Evolutionary conservation across 1,140 invertebrate species (phyloP).

Genomic region (Zaprionus davidi): DNA sequence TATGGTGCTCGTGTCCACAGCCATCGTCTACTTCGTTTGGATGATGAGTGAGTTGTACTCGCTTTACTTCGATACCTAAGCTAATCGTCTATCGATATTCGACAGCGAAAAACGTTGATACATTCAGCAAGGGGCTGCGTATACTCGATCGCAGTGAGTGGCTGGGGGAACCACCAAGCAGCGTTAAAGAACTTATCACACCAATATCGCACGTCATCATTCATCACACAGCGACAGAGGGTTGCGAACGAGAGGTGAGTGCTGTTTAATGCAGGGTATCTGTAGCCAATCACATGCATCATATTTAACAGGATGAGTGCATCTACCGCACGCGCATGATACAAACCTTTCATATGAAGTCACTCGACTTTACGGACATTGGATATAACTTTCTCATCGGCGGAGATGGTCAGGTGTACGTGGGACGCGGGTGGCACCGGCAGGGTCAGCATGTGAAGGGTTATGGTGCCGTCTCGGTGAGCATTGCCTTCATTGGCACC

Average conservation of each 20-base stretch:
- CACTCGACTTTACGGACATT: conserved; percentile 86
- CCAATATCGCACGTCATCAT: conserved; percentile 86
- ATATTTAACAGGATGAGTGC: conserved; percentile 68
- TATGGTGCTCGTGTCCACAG: conserved; percentile 49
- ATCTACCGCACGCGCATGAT: conserved; percentile 84
- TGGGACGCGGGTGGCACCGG: conserved; percentile 88
- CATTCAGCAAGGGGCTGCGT: conserved; percentile 35
- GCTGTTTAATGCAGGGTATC: not conserved
- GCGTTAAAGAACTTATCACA: conserved; percentile 75
- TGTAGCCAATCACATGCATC: not conserved
- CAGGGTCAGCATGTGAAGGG: conserved; percentile 87
- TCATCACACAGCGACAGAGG: conserved; percentile 85
- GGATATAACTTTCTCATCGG: conserved; percentile 91
- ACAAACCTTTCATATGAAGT: conserved; percentile 87
- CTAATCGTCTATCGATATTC: conserved; percentile 13
- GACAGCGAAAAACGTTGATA: conserved; percentile 37
- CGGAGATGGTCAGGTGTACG: conserved; percentile 89
- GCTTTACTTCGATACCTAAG: not conserved
- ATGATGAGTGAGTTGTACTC: conserved; percentile 50
- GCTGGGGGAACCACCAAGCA: conserved; percentile 86
- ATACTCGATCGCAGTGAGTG: conserved; percentile 86
- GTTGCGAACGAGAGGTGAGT: conserved; percentile 84
- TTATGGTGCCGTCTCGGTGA: conserved; percentile 87
- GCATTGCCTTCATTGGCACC: conserved; percentile 89
- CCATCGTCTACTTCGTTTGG: conserved; percentile 58